These are phyloP conservation scores for Sigmodon hispidus DNA, from an alignment of 2,113 vertebrate species.

Conservation along the genomic window DNA sequence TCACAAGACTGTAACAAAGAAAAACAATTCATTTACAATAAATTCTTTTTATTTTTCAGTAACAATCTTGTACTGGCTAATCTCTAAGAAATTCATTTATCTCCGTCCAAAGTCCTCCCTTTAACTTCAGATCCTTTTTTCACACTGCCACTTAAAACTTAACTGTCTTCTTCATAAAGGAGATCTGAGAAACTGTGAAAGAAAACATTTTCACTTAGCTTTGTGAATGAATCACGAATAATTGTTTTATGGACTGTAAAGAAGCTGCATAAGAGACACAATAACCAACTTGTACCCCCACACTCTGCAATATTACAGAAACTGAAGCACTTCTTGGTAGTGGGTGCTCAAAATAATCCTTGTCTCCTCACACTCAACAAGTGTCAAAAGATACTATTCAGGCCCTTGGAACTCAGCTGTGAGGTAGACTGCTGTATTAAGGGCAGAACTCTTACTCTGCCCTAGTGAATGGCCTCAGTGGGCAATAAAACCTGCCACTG, in stretches of 20 bases:
- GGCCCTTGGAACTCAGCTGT: not conserved
- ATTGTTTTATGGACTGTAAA: not conserved
- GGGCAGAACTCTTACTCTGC: not conserved
- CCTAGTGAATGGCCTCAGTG: not conserved
- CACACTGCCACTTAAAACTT: conserved; percentile 5
- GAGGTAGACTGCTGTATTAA: not conserved
- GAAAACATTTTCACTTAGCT: not conserved
- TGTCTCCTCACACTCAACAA: not conserved
- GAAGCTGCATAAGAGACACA: not conserved
- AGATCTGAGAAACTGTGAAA: conserved; percentile 20
- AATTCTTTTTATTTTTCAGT: not conserved
- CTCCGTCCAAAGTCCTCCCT: conserved; percentile 66
- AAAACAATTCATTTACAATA: not conserved
- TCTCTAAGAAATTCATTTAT: conserved; percentile 40
- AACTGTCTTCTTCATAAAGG: conserved; percentile 8
- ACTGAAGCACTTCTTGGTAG: not conserved
- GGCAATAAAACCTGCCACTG: not conserved
- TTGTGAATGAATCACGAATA: conserved; percentile 36
- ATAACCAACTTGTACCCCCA: not conserved
- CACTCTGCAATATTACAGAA: not conserved
- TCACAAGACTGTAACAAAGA: not conserved
- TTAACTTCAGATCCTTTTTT: conserved; percentile 29
- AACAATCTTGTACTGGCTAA: conserved; percentile 8
- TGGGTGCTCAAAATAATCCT: not conserved
- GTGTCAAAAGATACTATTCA: not conserved